phyloP scores from a whole-genome alignment of 2,113 vertebrate genomes.

The Candoia aspera region DNA sequence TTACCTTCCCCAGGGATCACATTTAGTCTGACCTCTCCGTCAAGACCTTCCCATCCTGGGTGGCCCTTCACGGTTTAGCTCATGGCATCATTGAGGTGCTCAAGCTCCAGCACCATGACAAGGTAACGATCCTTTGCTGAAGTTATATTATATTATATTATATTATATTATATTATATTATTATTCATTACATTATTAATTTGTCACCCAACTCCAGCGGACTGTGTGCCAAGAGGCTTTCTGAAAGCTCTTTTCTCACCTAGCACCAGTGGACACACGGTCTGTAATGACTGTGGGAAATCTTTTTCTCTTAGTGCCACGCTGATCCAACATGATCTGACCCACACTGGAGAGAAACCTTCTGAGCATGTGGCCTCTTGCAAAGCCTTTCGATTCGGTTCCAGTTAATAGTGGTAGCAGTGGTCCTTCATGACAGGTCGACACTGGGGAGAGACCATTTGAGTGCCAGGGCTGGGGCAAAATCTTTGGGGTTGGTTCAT shows the following conservation, averaged over 20 bases:
- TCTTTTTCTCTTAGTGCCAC: conserved; percentile 26
- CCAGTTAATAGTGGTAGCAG: conserved; percentile 1
- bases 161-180: too few relatives aligned
- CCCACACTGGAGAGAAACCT: conserved; percentile 26
- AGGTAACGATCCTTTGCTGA: too few relatives aligned
- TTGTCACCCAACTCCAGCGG: too few relatives aligned
- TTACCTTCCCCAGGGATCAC: too few relatives aligned
- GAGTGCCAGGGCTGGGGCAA: conserved; percentile 20
- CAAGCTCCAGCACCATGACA: too few relatives aligned
- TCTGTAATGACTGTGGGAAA: conserved; percentile 32
- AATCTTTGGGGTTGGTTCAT: conserved; percentile 8
- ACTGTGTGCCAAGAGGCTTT: conserved; percentile 22
- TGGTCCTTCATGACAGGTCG: not conserved
- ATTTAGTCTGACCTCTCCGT: too few relatives aligned
- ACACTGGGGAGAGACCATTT: not conserved
- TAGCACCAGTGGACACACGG: conserved; percentile 23
- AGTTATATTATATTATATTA: too few relatives aligned
- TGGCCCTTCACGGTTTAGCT: too few relatives aligned
- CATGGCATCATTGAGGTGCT: too few relatives aligned
- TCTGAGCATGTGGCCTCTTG: conserved; percentile 8
- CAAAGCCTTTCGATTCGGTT: conserved; percentile 25
- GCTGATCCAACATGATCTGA: conserved; percentile 37
- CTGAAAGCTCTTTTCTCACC: conserved; percentile 29
- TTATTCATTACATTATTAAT: too few relatives aligned
- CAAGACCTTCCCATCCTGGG: too few relatives aligned